Base-by-base conservation (phyloP, 2,113 vertebrate species). In the Amazona guildingii region DNA sequence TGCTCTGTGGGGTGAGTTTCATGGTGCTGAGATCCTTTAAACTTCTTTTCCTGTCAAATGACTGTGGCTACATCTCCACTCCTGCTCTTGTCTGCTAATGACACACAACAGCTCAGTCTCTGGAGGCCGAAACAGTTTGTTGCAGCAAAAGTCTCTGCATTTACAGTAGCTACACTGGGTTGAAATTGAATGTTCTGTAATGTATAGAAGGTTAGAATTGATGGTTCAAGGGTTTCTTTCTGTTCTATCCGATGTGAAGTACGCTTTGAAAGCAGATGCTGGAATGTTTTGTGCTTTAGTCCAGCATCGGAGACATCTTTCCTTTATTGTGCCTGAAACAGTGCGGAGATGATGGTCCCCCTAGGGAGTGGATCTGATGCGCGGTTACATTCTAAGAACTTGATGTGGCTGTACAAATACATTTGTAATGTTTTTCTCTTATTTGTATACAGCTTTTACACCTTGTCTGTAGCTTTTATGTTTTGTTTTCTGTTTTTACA, bases 401-500 rank as follows among this genome's bases (percentile, higher is more conserved):
- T 64, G 23, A 27, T 66, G 49, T 94, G 69, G 24, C 81, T 84
- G 88, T 68, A 63, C 25, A 41, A 92, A 69, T 90, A 19, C 24
- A 59, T 88, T 89, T 94, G 27, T 68, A 63, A 39, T 25, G 7
- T 85, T 82, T 75, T 67, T 83, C 90, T 70, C 27, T 39, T 82
- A 37, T 77, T 84, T 68, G 33, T 28, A 7, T 74, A 18, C 4
- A 39, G 16, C 62, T 35, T 94, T 49, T 62, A 39, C 14, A 94
- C 18, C 27, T 90, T 44, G 66, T 84, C 43, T 95, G 63, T 87
- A 94, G 83, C 31, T 74, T 83, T 74, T 82, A 7, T 55, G 33
- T 33, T 57, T 85, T 69, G 8, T 67, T 67, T 86, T 52, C 44
- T 91, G 31, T 55, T 88, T 94, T 95, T 97, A 95, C 97, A 99